phyloP scores from a whole-genome alignment of 2,113 vertebrate species.

The Macroglossus sobrinus region DNA sequence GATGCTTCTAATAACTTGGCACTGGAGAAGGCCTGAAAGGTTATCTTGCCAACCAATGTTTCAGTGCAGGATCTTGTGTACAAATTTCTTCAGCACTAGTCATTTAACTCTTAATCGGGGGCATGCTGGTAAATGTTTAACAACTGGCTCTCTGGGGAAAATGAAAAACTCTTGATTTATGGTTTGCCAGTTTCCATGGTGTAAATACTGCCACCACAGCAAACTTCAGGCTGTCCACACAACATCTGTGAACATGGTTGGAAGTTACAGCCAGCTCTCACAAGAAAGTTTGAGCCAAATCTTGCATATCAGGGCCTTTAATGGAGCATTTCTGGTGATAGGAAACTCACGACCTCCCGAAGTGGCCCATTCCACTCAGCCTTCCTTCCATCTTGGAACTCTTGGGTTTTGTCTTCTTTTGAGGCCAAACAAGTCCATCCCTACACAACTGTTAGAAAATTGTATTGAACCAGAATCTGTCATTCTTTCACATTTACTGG shows the following conservation, averaged over 20 bases:
- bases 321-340: background rate
- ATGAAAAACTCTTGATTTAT: background rate
- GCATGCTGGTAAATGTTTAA: background rate
- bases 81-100: background rate
- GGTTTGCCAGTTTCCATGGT: background rate
- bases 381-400: background rate
- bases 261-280: background rate
- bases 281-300: background rate
- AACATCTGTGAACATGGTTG: background rate
- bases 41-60: background rate
- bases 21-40: background rate
- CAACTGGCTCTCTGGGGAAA: background rate
- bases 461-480: background rate
- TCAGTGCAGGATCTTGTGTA: background rate
- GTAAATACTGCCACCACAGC: background rate
- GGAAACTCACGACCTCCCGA: background rate
- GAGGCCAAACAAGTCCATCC: background rate
- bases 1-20: background rate
- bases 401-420: background rate
- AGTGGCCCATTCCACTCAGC: background rate
- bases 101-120: background rate
- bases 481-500: background rate
- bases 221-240: background rate
- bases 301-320: background rate
- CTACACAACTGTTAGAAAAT: background rate